Evolutionary conservation across 2,113 vertebrate species (phyloP), one percentile per base, ranked within the genome.

Genomic region (Toxotes chatareus): DNA sequence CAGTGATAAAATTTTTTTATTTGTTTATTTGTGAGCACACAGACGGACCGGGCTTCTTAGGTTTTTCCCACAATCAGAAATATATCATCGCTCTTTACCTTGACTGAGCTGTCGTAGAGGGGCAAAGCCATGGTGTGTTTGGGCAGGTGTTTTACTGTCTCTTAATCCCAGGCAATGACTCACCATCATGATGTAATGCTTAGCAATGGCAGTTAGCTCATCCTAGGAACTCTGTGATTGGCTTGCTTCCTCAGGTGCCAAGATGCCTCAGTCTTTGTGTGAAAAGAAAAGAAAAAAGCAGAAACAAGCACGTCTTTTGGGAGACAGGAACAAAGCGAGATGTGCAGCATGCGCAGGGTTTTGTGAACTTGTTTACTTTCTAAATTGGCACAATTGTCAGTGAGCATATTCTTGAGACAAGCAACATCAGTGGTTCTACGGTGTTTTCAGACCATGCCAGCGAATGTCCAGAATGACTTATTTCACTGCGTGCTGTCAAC

Each of bases 101-200:
- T 44, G 32, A 36, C 56, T 51, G 57, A 79, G 56, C 32, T 46
- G 65, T 73, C 66, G 51, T 61, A 49, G 56, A n/a, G n/a, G 76
- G 56, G 44, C n/a, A 14, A 49, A 36, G 63, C 69, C 12, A 2
- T 27, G 7, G 27, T 70, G 56, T 77, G 65, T 76, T 34, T 84
- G 71, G 46, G 57, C 76, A 49, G 34, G 81, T 81, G 66, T 80
- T 83, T 51, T 53, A 75, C 79, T 59, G 81, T 74, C 75, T 83
- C 84, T 57, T 62, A 79, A 76, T 82, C 89, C 88, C 74, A 82
- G 73, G 51, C 69, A 91, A 81, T 89, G 94, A 93, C 91, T 96
- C 90, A 85, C 91, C 90, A 51, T 83, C 65, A 46, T 94, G 94
- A 93, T 94, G 94, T 93, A 91, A 92, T 92, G 91, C 70, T 1